phyloP scores from a whole-genome alignment of 2,113 vertebrate species.

The Onychostruthus taczanowskii region DNA sequence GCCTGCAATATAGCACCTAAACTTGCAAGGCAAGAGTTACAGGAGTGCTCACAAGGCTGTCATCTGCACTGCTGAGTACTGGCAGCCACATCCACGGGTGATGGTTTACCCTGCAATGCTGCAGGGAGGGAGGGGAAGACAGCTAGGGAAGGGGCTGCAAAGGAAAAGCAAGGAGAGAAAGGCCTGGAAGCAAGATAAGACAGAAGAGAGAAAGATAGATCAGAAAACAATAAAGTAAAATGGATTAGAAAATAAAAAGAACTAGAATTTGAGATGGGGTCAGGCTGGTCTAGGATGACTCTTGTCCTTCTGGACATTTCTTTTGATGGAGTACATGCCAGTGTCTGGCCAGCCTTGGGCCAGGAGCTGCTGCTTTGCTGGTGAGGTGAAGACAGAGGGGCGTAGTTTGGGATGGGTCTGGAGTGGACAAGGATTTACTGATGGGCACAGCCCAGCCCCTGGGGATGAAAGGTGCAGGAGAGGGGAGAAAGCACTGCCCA shows the following conservation, averaged over 20 bases:
- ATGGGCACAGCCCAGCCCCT: background rate
- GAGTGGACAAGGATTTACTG: background rate
- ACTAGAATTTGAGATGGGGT: background rate
- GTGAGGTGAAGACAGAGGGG: background rate
- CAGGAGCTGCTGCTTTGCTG: background rate
- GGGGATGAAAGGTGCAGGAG: background rate
- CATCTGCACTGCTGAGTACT: background rate
- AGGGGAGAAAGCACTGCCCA: rapidly evolving
- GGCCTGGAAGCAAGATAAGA: background rate
- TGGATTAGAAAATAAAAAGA: background rate
- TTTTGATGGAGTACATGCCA: background rate
- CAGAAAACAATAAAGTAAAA: background rate
- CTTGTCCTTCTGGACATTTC: background rate
- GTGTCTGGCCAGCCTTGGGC: background rate
- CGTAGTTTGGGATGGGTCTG: background rate
- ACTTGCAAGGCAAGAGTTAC: too few relatives aligned
- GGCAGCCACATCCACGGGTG: rapidly evolving
- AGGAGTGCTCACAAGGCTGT: background rate
- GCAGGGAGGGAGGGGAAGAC: background rate
- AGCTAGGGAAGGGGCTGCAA: background rate
- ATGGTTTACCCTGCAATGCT: background rate
- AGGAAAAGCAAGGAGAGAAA: background rate
- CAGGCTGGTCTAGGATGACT: background rate
- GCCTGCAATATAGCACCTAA: background rate
- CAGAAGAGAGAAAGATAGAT: background rate